Base-by-base conservation (phyloP, 92 coral and sea anemone genomes). In the Zoanthus gigantus region DNA sequence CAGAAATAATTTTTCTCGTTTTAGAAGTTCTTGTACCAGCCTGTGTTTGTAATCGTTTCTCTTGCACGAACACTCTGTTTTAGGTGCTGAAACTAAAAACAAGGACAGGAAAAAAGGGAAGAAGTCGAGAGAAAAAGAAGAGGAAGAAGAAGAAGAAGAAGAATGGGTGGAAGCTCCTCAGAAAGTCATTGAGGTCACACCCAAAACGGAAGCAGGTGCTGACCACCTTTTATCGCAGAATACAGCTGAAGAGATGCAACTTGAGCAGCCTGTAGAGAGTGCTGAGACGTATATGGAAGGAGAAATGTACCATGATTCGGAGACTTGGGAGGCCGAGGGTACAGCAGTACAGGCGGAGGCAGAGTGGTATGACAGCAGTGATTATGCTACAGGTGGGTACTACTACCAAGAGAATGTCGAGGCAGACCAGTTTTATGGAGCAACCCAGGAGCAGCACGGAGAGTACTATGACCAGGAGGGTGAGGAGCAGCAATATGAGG, bases 81-180 rank as follows among this genome's bases (percentile, higher is more conserved):
- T 86, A 56, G 88, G 91, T 65, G 89, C 89, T 44, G 89, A 87
- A 60, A 90, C 90, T 72, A 87, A 85, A 71, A 83, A 84, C 56
- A 89, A 88, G 81, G 95, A 90, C 75, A 92, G 87, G 74, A 83
- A 86, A n/a, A 72, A 87, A 76, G 92, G 83, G 79, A 72, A 89
- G 81, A 90, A 87, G 87, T 50, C 72, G 67, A 87, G 89, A 84
- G 68, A 74, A 44, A 61, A 68, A 74, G 86, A 76, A 85, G 29
- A 93, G 85, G 90, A 87, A 83, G 82, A 88, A 68, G 75, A 85
- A 88, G 92, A 63, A 80, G 73, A 86, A 74, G 85, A 78, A 52
- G 57, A 61, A 31, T 74, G 82, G 93, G 85, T 81, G 30, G 85
- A 81, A 81, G 85, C 85, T 4, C 85, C 85, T 8, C 12, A 12